Evolutionary conservation across 2,888 invertebrate species (phyloP), one percentile per base, ranked within the genome.

Genomic region (Rhamphomyia laevipes): DNA sequence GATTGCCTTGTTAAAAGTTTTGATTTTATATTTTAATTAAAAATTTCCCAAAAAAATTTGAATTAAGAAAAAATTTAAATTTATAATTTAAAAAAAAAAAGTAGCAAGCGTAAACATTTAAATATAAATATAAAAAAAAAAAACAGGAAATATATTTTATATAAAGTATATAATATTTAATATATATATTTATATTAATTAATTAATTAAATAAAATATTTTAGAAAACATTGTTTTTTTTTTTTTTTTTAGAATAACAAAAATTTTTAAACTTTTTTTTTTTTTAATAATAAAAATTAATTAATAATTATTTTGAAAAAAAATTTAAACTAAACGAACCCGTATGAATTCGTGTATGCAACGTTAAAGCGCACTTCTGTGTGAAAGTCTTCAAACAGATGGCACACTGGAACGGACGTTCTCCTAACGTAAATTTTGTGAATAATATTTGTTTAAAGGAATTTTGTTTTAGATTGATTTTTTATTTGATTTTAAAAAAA

Each of bases 301-400:
- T 35, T 33, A 37, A 37, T 15, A 41, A 41, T 10, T 17, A 40
- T 38, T 35, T 37, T 44, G 18, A 38, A 30, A 13, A 27, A 31
- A 47, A 40, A 47, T 35, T 38, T 40, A 42, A 49, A 47, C 46
- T 33, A 47, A 73, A 71, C 75, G 75, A 75, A 76, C 76, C 75
- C 74, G 75, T 75, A 73, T 75, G 76, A 74, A 75, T 76, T 67
- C 75, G 75, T 74, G 75, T 74, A 74, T 76, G 76, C 74, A 76
- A 75, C 73, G 75, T 75, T 74, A 76, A 75, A 71, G 75, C 75
- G 73, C 75, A 75, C 74, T 75, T 75, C 74, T 75, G 75, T 72
- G 75, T 76, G 74, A 76, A 76, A 72, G 75, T 74, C 75, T 75
- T 76, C 74, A 75, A 74, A 74, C 76, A 76, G 74, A 74, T 74